Conservation (phyloP, 2,113 vertebrate species). For the Amazona guildingii region DNA sequence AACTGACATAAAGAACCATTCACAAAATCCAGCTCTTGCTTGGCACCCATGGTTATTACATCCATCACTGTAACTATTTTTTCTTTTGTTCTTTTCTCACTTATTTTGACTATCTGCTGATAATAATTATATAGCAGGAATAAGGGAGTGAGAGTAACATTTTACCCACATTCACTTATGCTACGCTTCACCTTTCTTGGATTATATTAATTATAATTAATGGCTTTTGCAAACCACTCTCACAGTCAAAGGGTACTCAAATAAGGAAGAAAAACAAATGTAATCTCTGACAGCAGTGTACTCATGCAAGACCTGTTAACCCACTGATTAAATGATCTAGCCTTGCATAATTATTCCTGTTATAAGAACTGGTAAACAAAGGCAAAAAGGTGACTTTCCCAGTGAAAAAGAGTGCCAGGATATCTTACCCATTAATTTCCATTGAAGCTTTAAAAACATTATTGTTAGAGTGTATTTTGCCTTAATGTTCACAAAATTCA, state of each 20-base stretch:
- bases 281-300: neutral
- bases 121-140: neutral
- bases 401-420: neutral
- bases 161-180: neutral
- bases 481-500: neutral
- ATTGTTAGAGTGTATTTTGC: neutral
- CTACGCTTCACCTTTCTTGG: neutral
- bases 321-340: neutral
- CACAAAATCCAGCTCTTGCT: neutral
- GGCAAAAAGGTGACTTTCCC: neutral
- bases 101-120: neutral
- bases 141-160: neutral
- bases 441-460: neutral
- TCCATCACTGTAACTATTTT: neutral
- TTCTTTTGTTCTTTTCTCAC: neutral
- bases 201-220: slow-evolving; percentile 14
- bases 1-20: neutral
- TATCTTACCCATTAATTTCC: neutral
- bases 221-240: neutral
- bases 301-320: neutral
- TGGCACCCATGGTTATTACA: neutral
- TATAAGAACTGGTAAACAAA: neutral
- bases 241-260: neutral
- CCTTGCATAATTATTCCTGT: neutral
- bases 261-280: slow-evolving; percentile 4